Evolutionary conservation across 2,888 invertebrate genomes (phyloP).

Genomic region (Oegoconia quadripuncta): DNA sequence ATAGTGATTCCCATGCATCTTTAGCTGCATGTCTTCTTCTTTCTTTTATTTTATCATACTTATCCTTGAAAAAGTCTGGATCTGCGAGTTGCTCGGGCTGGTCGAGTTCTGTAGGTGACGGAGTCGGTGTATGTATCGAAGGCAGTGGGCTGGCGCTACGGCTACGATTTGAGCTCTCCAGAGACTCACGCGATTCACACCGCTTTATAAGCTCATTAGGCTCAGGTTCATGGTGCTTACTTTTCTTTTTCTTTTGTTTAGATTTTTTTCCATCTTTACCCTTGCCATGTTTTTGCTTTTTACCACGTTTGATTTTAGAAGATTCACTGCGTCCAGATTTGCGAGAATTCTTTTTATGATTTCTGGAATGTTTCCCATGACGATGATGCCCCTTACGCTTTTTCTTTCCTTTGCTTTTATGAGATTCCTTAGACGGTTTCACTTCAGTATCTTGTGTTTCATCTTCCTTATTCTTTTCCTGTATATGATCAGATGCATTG

Average conservation of each 20-base stretch:
- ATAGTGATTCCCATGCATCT: slow-evolving; percentile 68
- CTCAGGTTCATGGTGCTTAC: slow-evolving; percentile 50
- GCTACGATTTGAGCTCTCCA: slow-evolving; percentile 64
- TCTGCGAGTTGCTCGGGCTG: slow-evolving; percentile 40
- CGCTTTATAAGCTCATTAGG: slow-evolving; percentile 35
- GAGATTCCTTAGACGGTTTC: slow-evolving; percentile 60
- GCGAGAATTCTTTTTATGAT: slow-evolving; percentile 55
- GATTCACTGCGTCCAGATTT: slow-evolving; percentile 48
- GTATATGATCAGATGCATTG: slow-evolving; percentile 43
- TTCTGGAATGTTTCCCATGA: slow-evolving; percentile 72
- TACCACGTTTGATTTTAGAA: slow-evolving; percentile 50
- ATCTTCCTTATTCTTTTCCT: slow-evolving; percentile 26
- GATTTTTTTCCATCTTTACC: slow-evolving; percentile 70
- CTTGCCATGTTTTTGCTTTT: slow-evolving; percentile 56
- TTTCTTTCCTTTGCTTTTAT: slow-evolving; percentile 62
- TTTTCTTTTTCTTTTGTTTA: slow-evolving; percentile 70
- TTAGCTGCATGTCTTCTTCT: slow-evolving; percentile 75
- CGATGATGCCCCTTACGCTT: slow-evolving; percentile 69
- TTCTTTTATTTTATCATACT: slow-evolving; percentile 81
- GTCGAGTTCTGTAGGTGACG: slow-evolving; percentile 53
- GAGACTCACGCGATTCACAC: slow-evolving; percentile 48
- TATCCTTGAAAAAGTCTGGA: slow-evolving; percentile 74
- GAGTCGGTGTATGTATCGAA: slow-evolving; percentile 64
- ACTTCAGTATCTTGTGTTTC: slow-evolving; percentile 26
- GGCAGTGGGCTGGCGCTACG: slow-evolving; percentile 69